Base-by-base conservation (phyloP, 2,113 vertebrate genomes). In the Fulica atra region DNA sequence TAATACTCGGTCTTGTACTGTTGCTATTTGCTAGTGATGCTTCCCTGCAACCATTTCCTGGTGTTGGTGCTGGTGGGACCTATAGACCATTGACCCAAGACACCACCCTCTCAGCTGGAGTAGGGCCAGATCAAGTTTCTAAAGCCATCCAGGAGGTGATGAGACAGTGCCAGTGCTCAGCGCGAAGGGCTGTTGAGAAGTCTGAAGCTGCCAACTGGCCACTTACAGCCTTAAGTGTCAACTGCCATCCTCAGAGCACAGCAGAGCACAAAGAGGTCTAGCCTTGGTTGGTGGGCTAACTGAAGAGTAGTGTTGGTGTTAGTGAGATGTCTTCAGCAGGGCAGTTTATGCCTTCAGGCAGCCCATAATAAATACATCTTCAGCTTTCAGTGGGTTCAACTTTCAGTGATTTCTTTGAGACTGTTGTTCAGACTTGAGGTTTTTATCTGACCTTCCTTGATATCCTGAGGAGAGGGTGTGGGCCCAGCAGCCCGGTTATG, bases 201-300 rank as follows among this genome's bases (percentile, higher is more conserved):
- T 36, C 38, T 21, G 0, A 3, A 81, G 3, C 4, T 54, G n/a
- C 9, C 36, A 44, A 25, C 61, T 73, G 89, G 56, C 40, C 20
- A 12, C 10, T 4, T 40, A 12, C 38, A 72, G 53, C 48, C 56
- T 81, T 4, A 4, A 7, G 0, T 3, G 18, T 17, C 1, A 1
- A 5, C 4, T 19, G 31, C 13, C 11, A 5, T 16, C 73, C 38
- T 77, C 56, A 36, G 64, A 46, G 56, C 2, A 10, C 0, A 9
- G 8, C 31, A 21, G 26, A 40, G 40, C 2, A 24, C 13, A 24
- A 50, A 50, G 48, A 24, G 7, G 50, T 24, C 50, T 26, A 51
- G 13, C 50, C 50, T 51, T 51, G 50, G 50, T 25, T 51, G 25
- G 24, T 51, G 46, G 53, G 13, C 5, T 10, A 23, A 10, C 24